These are phyloP conservation scores for Eurypyga helias DNA, from an alignment of 2,113 vertebrate species.

Conservation along the genomic window DNA sequence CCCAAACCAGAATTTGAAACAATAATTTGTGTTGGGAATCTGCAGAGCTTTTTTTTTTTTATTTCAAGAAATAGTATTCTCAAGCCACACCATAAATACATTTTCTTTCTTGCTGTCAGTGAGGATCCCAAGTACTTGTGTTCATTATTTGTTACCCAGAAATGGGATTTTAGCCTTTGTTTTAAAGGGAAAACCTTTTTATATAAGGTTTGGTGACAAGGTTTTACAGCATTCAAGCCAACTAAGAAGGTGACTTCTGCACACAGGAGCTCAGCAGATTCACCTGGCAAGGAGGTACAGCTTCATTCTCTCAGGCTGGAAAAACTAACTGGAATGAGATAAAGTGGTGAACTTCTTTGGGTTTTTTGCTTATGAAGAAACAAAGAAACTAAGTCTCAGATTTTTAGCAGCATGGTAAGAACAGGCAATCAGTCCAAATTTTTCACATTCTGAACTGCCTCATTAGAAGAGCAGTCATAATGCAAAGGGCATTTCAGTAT, in stretches of 20 bases:
- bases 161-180: not conserved
- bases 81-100: not conserved
- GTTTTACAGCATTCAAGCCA: not conserved
- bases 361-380: not conserved
- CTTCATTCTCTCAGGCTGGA: not conserved
- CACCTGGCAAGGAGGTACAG: not conserved
- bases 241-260: not conserved
- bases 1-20: not conserved
- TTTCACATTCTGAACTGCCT: not conserved
- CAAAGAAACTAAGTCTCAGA: not conserved
- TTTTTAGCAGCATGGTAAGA: not conserved
- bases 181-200: not conserved
- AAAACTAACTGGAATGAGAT: not conserved
- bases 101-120: not conserved
- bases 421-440: not conserved
- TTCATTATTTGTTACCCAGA: not conserved
- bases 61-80: not conserved
- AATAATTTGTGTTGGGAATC: not conserved
- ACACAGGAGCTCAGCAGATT: not conserved
- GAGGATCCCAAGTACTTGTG: not conserved
- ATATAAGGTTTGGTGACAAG: not conserved
- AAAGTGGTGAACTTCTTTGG: not conserved
- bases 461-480: not conserved
- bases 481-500: not conserved
- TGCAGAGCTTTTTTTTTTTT: accelerated